These are phyloP conservation scores for Trachymyrmex septentrionalis DNA, from an alignment of 1,140 invertebrate species.

Conservation along the genomic window DNA sequence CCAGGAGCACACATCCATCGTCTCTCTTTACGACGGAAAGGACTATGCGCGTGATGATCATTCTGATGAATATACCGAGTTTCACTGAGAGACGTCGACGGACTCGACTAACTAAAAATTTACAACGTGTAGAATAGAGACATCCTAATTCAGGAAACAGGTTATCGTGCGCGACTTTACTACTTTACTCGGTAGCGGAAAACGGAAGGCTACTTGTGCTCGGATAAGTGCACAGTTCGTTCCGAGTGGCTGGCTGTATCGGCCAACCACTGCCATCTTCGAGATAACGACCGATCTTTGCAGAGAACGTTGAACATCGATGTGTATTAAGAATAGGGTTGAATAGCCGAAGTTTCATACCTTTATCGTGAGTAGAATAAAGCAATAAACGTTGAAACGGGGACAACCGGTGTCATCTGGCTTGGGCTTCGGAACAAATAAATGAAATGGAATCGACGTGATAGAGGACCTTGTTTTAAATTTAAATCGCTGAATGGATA, in stretches of 20 bases:
- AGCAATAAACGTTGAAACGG: constrained; percentile 3
- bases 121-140: constrained; percentile 51
- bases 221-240: constrained; percentile 55
- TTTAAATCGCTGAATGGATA: constrained; percentile 11
- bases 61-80: not conserved
- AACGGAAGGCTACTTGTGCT: constrained; percentile 34
- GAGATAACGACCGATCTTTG: constrained; percentile 15
- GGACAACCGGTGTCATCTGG: not conserved
- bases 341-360: not conserved
- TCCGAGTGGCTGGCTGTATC: constrained; percentile 32
- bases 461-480: not conserved
- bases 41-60: constrained; percentile 37
- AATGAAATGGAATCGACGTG: constrained; percentile 9
- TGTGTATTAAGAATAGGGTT: constrained; percentile 10
- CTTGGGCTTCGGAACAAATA: not conserved
- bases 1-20: not conserved
- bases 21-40: constrained; percentile 37
- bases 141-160: constrained; percentile 9
- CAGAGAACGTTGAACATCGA: not conserved
- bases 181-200: not conserved
- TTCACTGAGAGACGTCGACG: not conserved
- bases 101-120: constrained; percentile 39
- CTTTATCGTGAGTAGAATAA: constrained; percentile 37
- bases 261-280: constrained; percentile 18
- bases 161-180: not conserved